Evolutionary conservation across 2,797 vertebrate species (phyloP), one percentile per base, ranked within the genome.

Genomic region (Pangasius krempfi): DNA sequence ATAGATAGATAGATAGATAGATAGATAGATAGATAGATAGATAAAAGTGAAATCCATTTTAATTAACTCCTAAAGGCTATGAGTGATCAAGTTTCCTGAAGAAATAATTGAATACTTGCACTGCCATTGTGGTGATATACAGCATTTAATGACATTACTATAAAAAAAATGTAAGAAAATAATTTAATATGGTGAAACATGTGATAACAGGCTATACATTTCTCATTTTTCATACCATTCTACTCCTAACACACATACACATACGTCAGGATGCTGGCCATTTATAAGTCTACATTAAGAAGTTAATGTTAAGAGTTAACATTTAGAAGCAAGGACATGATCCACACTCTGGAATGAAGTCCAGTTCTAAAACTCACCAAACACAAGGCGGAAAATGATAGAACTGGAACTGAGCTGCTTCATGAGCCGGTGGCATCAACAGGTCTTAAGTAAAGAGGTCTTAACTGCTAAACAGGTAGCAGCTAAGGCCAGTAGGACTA

Each of bases 301-400:
- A 52, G 37, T 37, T 37, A 37, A 37, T 37, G 37, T 37, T 13
- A 27, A 54, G 76, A 54, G 76, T 54, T 56, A 37, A 80, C 52
- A 80, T 12, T 56, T 37, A 58, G 16, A 58, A 80, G 30, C 12
- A 22, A 56, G 25, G 16, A 80, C 3, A 33, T 40, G 8, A 56
- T 54, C 50, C 50, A 79, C n/a, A 79, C 76, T 79, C 16, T 20
- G n/a, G 50, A 80, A 80, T 80, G n/a, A 80, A 78, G n/a, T 52
- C 47, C 75, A 30, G 13, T 76, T 33, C n/a, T 79, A 79, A 30
- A 79, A 54, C 76, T 56, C n/a, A 33, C 50, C n/a, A 33, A 79
- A 54, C 47, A 30, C 27, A 18, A 4, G 16, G 47, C 4, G 50
- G 78, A 79, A 79, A 79, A 78, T 52, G 13, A 75, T 40, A 47